Evolutionary conservation across 1,140 invertebrate species (phyloP), one percentile per base, ranked within the genome.

Genomic region (Meloidogyne hapla): DNA sequence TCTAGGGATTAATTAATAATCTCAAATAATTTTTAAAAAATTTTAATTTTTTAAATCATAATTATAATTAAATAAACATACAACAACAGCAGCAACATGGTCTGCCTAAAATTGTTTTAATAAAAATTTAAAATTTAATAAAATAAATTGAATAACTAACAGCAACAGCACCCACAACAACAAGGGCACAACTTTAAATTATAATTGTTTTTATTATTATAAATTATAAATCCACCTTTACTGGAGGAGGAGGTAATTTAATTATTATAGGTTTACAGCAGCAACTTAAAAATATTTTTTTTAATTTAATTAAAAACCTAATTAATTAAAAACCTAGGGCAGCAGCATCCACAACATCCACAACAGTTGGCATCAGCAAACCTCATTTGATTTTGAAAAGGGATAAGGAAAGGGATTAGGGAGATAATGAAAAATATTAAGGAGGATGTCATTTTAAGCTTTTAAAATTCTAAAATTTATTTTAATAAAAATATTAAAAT

Each of bases 261-360:
- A 77, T 77, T 40, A 77, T 65, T 2, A 77, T 77, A 13, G 76
- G 76, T 23, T 77, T 77, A 77, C 76, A 77, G 28, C 76, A 77
- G 62, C 76, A 77, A 48, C 76, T 70, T 18, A 62, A 70, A 63
- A 9, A 2, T 6, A 70, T 62, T 56, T 70, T 70, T 70, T 70
- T 23, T 6, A 21, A 38, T 70, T 15, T 62, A 21, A 1, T n/a
- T 25, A 5, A 69, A 3, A 23, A 56, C 64, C 69, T 74, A 40
- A n/a, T 15, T 62, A 21, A 1, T n/a, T 25, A 5, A 69, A 3
- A 23, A 56, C 64, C 69, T 74, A 40, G 38, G 56, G 70, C 74
- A 70, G 23, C 75, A 74, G 61, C 76, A n/a, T n/a, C n/a, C n/a
- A n/a, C n/a, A 77, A n/a, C 76, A 74, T 33, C 33, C 33, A 18